Conservation (phyloP, 2,113 vertebrate genomes). For the Oxyura jamaicensis region DNA sequence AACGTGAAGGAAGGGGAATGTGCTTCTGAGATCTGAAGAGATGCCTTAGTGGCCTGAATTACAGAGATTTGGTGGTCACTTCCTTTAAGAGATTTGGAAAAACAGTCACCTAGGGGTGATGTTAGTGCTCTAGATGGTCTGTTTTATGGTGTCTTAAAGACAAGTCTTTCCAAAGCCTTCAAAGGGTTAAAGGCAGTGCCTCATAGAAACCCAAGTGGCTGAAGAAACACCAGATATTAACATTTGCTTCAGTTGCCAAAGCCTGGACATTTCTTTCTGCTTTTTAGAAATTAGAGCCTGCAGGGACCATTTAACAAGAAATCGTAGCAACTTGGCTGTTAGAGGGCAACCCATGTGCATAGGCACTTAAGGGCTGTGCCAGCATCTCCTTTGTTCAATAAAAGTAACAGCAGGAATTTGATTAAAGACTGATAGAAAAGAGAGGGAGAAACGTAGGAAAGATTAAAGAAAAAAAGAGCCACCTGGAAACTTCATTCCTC, state of each 20-base stretch:
- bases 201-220: constrained; percentile 1
- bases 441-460: constrained; percentile 12
- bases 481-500: constrained; percentile 56
- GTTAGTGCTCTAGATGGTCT: neutral
- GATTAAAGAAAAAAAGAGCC: constrained; percentile 61
- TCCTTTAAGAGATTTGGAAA: neutral
- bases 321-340: constrained; percentile 35
- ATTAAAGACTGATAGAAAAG: constrained; percentile 57
- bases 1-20: neutral
- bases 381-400: constrained; percentile 47
- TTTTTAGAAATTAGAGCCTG: constrained; percentile 40
- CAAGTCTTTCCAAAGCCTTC: neutral
- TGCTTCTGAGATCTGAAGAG: neutral
- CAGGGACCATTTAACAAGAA: constrained; percentile 39
- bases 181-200: constrained; percentile 13
- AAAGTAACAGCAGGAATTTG: constrained; percentile 59
- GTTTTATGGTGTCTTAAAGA: neutral
- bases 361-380: constrained; percentile 23
- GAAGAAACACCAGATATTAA: constrained; percentile 48
- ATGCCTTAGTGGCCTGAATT: neutral
- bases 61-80: neutral
- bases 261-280: neutral
- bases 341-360: neutral
- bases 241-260: constrained; percentile 37
- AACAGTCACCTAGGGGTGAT: neutral